Base-by-base conservation (phyloP, 2,797 vertebrate genomes). In the Hippocampus kuda region DNA sequence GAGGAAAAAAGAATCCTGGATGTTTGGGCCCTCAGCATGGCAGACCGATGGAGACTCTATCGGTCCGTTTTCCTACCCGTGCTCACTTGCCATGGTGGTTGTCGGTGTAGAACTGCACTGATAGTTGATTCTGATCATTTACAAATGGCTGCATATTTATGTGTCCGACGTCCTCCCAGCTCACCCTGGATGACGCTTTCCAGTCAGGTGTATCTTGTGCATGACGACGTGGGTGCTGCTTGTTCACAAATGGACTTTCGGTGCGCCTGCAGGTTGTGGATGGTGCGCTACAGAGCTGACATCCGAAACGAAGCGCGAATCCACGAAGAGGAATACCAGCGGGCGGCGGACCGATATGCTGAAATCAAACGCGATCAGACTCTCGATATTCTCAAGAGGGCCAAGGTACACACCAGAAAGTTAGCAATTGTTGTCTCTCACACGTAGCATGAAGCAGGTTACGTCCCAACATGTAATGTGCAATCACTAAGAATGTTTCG, bases 31-130 rank as follows among this genome's bases (percentile, higher is more conserved):
- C 90, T 98, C 42, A 78, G 76, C 67, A 75, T 86, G 63, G 79
- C 18, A 57, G 90, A 94, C 65, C 92, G 93, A 79, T 98, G 94
- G 95, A 91, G 70, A 75, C 93, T 98, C 67, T 98, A 98, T 85
- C 92, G 96, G 96, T 98, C 77, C 16, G 74, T 68, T 48, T 76
- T 15, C 30, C 44, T 60, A n/a, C 12, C 22, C 10, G 3, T 63
- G 46, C 46, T 26, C 20, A 41, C 30, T 54, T 1, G 42, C 48
- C 24, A 2, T 26, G 9, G 41, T 26, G 42, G 10, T 48, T n/a
- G 22, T 54, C 2, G 10, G 11, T 51, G 18, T 51, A 22, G 49
- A 51, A 51, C 20, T 22, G 49, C 49, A 51, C 49, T 18, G 49
- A 49, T 5, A 48, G 46, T 16, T 48, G 4, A 6, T 49, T 49